Percentiles rank a stretch among this genome's conserved stretches.
Conservation (phyloP, 2,113 vertebrate species). For the Gopherus flavomarginatus region DNA sequence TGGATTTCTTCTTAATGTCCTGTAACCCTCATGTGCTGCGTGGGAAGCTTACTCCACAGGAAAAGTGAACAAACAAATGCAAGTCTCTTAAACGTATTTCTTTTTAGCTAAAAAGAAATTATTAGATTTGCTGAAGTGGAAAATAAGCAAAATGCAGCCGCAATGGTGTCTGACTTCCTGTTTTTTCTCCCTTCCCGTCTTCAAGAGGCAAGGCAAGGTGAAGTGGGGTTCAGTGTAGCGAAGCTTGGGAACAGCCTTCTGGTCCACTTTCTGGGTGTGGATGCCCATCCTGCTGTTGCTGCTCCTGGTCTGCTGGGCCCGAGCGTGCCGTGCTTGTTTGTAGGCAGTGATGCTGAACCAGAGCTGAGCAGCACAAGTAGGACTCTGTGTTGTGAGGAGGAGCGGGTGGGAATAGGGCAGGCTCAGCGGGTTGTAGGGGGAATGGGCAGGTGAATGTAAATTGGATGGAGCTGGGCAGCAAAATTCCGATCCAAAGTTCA, state of each 20-base stretch:
- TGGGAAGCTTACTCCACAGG: background rate
- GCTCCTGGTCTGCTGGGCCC: background rate
- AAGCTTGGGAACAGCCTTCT: background rate
- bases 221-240: background rate
- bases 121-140: background rate
- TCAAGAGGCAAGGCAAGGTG: background rate
- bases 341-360: background rate
- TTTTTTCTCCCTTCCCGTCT: background rate
- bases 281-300: background rate
- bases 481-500: background rate
- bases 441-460: background rate
- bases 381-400: rapidly evolving
- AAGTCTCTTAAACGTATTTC: background rate
- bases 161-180: background rate
- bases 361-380: rapidly evolving
- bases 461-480: background rate
- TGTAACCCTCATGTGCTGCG: background rate
- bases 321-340: background rate
- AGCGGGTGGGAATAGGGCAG: background rate
- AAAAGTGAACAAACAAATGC: background rate
- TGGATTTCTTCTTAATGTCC: background rate
- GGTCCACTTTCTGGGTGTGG: background rate
- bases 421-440: rapidly evolving
- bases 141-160: background rate
- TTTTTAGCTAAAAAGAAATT: background rate